A percentile compares a stretch with the other conserved stretches of the same genome.
Conservation (phyloP, 2,888 invertebrate species). For the Epistrophe grossulariae region DNA sequence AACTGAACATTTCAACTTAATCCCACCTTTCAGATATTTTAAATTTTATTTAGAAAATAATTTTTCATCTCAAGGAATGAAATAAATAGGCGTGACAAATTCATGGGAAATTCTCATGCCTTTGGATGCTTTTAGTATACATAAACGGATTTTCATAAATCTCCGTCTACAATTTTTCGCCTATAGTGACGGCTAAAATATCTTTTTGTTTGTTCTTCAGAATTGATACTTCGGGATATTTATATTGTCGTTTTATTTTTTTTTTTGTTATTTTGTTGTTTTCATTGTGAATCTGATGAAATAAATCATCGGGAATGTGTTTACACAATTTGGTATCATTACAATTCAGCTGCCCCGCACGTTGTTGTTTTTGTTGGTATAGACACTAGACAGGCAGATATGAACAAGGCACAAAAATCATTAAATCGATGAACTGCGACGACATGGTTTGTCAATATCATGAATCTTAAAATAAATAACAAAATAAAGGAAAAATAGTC, state of each 20-base stretch:
- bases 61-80: slow-evolving; percentile 6
- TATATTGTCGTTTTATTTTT: neutral
- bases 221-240: slow-evolving; percentile 1
- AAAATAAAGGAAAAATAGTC: neutral
- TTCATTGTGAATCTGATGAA: slow-evolving; percentile 43
- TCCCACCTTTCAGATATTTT: slow-evolving; percentile 52
- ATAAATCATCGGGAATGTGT: slow-evolving; percentile 68
- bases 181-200: slow-evolving; percentile 51
- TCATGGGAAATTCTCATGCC: slow-evolving; percentile 24
- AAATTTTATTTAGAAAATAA: slow-evolving; percentile 38
- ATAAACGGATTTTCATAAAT: slow-evolving; percentile 53
- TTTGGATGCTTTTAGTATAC: slow-evolving; percentile 40
- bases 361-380: neutral
- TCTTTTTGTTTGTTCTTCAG: slow-evolving; percentile 38
- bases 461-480: slow-evolving; percentile 21
- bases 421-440: slow-evolving; percentile 53
- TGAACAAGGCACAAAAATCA: slow-evolving; percentile 20
- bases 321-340: slow-evolving; percentile 63
- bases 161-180: slow-evolving; percentile 51
- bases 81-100: slow-evolving; percentile 50
- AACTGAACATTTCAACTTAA: slow-evolving; percentile 43
- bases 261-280: neutral
- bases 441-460: slow-evolving; percentile 42
- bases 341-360: slow-evolving; percentile 39
- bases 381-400: neutral